Evolutionary conservation across 1,140 invertebrate genomes (phyloP), one percentile per base, ranked within the genome.

Genomic region (Andrena cerasifolii): DNA sequence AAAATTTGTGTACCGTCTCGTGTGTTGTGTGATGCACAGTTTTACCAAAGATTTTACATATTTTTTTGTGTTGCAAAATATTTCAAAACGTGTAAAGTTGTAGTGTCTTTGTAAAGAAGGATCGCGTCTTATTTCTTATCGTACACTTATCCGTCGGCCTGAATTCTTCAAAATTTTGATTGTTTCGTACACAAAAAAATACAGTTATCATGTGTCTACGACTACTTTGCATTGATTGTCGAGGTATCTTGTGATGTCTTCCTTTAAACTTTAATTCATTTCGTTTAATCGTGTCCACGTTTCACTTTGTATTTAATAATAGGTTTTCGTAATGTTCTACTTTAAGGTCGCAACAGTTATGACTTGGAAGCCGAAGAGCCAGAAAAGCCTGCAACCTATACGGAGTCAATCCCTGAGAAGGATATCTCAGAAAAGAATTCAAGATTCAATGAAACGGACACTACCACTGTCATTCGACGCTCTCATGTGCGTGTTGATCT

Each of bases 141-240:
- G n/a, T 56, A 21, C 4, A 40, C 28, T 56, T 45, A 10, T 33
- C 26, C 49, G 26, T 53, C 28, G 2, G 53, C 14, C 51, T 49
- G 10, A 78, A 56, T 58, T 51, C 1, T 59, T 1, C 53, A 26
- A 71, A 59, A 18, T 58, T 3, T 36, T 47, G 26, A 31, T 45
- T 43, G 40, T 12, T 67, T 18, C 53, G 10, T 53, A 59, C 14
- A 67, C 26, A 70, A 47, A 31, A 68, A 68, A 8, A 71, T 61
- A 66, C 28, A 73, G 85, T 71, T 84, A 85, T 82, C 83, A 92
- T 94, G 90, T 93, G 93, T 83, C 91, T 94, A 51, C 90, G 91
- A 83, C 86, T 94, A 66, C 91, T 94, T 79, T 94, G 93, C 85
- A 92, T 93, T 73, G 93, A 94, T 91, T 94, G 93, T 89, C 90